Evolutionary conservation across 1,140 invertebrate species (phyloP).

Genomic region (Polyergus mexicanus): DNA sequence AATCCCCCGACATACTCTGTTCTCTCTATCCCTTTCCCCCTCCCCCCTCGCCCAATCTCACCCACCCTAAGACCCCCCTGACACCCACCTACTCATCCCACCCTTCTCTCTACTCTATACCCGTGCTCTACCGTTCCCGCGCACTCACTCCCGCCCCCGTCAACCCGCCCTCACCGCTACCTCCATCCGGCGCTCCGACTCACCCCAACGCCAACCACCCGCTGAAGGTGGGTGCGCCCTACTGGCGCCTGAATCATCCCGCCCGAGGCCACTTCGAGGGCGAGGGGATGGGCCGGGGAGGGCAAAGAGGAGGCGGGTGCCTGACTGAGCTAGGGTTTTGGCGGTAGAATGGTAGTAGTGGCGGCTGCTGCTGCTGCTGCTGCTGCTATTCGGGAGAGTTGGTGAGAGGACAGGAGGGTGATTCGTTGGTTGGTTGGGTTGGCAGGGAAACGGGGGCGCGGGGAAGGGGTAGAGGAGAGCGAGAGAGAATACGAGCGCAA

Average conservation of each 20-base stretch:
- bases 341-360: constrained; percentile 76
- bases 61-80: constrained; percentile 63
- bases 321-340: constrained; percentile 82
- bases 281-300: constrained; percentile 56
- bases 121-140: constrained; percentile 55
- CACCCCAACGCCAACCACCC: constrained; percentile 74
- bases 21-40: constrained; percentile 79
- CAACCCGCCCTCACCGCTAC: constrained; percentile 68
- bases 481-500: constrained; percentile 79
- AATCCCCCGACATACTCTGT: constrained; percentile 84
- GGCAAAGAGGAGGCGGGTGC: constrained; percentile 72
- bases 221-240: constrained; percentile 85
- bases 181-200: constrained; percentile 69
- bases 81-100: constrained; percentile 72
- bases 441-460: constrained; percentile 67
- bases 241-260: constrained; percentile 86
- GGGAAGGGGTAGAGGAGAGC: constrained; percentile 44
- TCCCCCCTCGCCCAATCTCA: constrained; percentile 66
- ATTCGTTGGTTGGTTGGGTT: constrained; percentile 79
- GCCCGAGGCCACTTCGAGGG: constrained; percentile 79
- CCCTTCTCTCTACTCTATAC: constrained; percentile 63
- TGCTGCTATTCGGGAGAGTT: constrained; percentile 68
- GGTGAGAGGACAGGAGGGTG: constrained; percentile 66
- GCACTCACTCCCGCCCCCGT: constrained; percentile 54
- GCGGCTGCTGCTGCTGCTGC: constrained; percentile 62